These are phyloP conservation scores for Olivierus martensii DNA, from an alignment of 1,140 invertebrate species.

Conservation along the genomic window DNA sequence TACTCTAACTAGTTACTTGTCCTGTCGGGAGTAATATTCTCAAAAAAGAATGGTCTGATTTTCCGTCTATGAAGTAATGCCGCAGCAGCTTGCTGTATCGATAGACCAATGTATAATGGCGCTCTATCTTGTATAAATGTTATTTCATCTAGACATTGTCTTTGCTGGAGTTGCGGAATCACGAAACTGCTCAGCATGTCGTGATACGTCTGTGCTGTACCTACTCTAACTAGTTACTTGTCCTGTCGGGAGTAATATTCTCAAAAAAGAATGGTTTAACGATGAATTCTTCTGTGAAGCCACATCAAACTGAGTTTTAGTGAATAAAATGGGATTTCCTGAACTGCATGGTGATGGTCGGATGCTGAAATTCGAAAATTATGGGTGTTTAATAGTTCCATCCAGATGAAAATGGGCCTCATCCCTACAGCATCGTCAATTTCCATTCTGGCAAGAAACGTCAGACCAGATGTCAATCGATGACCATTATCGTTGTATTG, in stretches of 20 bases:
- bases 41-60: no score
- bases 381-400: background rate
- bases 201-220: background rate
- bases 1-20: no score
- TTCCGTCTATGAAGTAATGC: background rate
- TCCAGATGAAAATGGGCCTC: background rate
- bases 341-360: background rate
- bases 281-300: constrained; percentile 3
- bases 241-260: background rate
- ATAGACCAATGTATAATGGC: background rate
- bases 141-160: background rate
- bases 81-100: background rate
- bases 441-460: constrained; percentile 3
- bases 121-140: background rate
- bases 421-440: background rate
- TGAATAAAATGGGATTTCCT: background rate
- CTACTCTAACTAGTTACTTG: background rate
- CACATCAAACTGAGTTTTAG: background rate
- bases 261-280: background rate
- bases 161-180: background rate
- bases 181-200: background rate
- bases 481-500: background rate
- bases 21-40: no score
- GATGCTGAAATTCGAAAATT: background rate
- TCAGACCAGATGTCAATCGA: background rate